A percentile compares a stretch with the other conserved stretches of the same genome.
Evolutionary conservation across 2,888 invertebrate species (phyloP).

Genomic region (Drosophila subquinaria): DNA sequence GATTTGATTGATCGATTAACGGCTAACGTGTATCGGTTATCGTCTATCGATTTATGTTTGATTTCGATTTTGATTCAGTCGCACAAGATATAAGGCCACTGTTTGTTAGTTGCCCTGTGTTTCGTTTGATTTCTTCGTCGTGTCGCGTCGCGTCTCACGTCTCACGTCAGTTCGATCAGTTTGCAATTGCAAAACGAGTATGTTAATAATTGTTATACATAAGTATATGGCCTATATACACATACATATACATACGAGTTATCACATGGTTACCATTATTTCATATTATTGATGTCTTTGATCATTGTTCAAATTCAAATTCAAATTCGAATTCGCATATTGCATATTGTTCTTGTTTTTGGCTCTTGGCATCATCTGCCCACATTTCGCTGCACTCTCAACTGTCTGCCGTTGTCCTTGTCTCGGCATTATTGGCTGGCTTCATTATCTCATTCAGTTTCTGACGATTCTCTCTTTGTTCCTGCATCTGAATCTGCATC

Average conservation of each 20-base stretch:
- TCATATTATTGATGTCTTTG: constrained; percentile 26
- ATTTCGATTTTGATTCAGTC: constrained; percentile 68
- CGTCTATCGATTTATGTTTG: constrained; percentile 46
- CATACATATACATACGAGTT: constrained; percentile 76
- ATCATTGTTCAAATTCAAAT: constrained; percentile 42
- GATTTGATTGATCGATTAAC: constrained; percentile 29
- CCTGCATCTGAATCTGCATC: constrained; percentile 31
- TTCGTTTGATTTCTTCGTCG: constrained; percentile 25
- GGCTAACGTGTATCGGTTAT: constrained; percentile 42
- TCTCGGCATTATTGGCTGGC: constrained; percentile 24
- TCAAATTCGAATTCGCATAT: constrained; percentile 56
- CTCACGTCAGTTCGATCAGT: constrained; percentile 36
- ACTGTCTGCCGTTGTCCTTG: constrained; percentile 54
- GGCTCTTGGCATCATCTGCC: constrained; percentile 50
- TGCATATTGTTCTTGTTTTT: constrained; percentile 38
- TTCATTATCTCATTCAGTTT: constrained; percentile 31
- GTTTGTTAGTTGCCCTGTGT: constrained; percentile 57
- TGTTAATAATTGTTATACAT: constrained; percentile 71
- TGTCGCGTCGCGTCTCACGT: constrained; percentile 48
- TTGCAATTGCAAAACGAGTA: constrained; percentile 49
- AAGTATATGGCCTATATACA: constrained; percentile 71
- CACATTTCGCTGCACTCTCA: constrained; percentile 68
- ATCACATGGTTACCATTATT: constrained; percentile 69
- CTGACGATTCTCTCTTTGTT: constrained; percentile 43
- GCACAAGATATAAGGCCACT: constrained; percentile 81